phyloP scores from a whole-genome alignment of 2,888 invertebrate genomes.

The Agonopterix alstromeriana region DNA sequence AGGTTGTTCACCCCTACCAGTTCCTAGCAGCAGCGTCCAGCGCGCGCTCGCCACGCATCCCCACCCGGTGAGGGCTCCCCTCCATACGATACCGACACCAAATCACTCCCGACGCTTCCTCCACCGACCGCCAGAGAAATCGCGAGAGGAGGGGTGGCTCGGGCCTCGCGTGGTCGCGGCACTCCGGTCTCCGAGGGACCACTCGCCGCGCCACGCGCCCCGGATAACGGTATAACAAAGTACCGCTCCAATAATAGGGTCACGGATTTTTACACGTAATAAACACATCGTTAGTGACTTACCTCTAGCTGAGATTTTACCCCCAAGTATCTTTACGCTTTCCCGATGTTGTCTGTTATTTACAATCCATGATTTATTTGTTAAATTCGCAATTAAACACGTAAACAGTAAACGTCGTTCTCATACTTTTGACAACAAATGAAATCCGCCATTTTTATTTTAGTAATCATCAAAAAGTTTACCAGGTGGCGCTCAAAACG shows the following conservation, averaged over 20 bases:
- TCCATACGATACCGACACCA: constrained; percentile 64
- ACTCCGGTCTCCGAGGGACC: constrained; percentile 40
- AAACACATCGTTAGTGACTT: constrained; percentile 35
- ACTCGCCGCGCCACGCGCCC: constrained; percentile 60
- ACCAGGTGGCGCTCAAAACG: constrained; percentile 51
- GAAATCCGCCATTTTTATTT: constrained; percentile 58
- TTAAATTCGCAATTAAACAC: constrained; percentile 17
- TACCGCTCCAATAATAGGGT: constrained; percentile 10
- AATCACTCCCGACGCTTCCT: constrained; percentile 74
- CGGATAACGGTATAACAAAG: constrained; percentile 58
- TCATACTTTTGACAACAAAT: constrained; percentile 53
- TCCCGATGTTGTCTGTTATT: neutral
- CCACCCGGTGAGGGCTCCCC: constrained; percentile 74
- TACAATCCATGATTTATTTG: constrained; percentile 16
- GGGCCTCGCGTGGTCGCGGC: constrained; percentile 58
- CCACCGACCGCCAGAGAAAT: constrained; percentile 65
- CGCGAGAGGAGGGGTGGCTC: constrained; percentile 70
- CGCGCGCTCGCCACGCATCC: constrained; percentile 65
- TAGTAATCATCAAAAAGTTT: constrained; percentile 30
- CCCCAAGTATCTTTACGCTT: constrained; percentile 1
- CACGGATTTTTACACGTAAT: constrained; percentile 35
- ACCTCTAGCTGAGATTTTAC: constrained; percentile 28
- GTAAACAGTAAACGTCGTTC: constrained; percentile 31
- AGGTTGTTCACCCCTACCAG: constrained; percentile 75
- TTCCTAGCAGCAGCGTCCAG: constrained; percentile 52